A percentile compares a stretch with the other conserved stretches of the same genome.
Conservation (phyloP, 2,797 vertebrate genomes). For the Eurystomus glaucurus region DNA sequence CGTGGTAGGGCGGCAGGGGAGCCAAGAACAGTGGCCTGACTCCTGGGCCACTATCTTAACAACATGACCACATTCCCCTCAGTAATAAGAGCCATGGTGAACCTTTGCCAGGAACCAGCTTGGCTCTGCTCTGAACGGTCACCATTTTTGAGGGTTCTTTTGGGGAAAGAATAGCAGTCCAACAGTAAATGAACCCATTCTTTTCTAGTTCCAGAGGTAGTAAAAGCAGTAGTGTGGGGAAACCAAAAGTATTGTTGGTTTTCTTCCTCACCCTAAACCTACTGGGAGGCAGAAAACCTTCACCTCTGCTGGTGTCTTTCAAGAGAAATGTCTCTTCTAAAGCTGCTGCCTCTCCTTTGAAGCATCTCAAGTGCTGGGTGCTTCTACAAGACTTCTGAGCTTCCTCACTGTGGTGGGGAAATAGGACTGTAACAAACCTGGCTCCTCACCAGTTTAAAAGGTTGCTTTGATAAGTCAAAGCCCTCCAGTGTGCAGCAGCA, state of each 20-base stretch:
- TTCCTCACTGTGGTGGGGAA: not conserved
- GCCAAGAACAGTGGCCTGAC: conserved; percentile 21
- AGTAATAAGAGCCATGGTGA: not conserved
- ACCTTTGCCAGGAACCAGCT: not conserved
- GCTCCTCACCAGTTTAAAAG: not conserved
- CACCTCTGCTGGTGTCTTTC: not conserved
- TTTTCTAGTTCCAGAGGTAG: conserved; percentile 21
- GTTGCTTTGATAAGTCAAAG: not conserved
- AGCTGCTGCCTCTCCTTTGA: not conserved
- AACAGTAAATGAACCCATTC: not conserved
- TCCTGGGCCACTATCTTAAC: conserved; percentile 21
- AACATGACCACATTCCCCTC: conserved; percentile 18
- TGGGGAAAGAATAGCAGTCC: not conserved
- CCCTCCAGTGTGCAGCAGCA: not conserved
- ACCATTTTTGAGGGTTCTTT: not conserved
- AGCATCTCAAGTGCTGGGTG: not conserved
- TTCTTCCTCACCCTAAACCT: not conserved
- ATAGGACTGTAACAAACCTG: not conserved
- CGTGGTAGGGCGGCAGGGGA: not conserved
- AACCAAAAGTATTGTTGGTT: not conserved
- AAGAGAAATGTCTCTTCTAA: not conserved
- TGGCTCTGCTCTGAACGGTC: conserved; percentile 28
- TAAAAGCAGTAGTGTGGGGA: conserved; percentile 3
- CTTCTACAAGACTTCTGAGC: not conserved
- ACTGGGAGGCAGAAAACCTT: not conserved